A percentile compares a stretch with the other conserved stretches of the same genome.
These are phyloP conservation scores for Ceratitis capitata DNA, from an alignment of 1,140 invertebrate species.

Conservation along the genomic window DNA sequence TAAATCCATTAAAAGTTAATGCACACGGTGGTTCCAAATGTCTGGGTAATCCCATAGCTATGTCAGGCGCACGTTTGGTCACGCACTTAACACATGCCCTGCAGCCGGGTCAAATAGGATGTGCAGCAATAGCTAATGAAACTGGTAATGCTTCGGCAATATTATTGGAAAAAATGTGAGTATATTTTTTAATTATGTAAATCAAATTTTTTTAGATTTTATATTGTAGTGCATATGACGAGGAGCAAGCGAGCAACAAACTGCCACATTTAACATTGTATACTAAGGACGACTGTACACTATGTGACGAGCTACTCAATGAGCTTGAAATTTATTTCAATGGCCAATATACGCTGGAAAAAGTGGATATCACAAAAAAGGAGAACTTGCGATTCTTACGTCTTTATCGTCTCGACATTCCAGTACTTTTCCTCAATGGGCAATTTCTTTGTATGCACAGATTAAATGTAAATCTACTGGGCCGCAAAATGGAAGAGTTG, in stretches of 20 bases:
- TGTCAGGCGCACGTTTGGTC: conserved; percentile 95
- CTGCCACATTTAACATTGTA: conserved; percentile 76
- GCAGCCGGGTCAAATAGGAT: conserved; percentile 87
- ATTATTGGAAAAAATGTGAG: conserved; percentile 52
- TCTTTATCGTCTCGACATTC: conserved; percentile 86
- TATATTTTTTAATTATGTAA: conserved; percentile 4
- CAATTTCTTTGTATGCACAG: conserved; percentile 86
- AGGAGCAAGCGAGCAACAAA: background rate
- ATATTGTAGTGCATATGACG: conserved; percentile 43
- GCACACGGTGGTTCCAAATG: conserved; percentile 95
- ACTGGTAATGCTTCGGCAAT: conserved; percentile 45
- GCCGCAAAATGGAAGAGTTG: conserved; percentile 3
- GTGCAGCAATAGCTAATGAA: conserved; percentile 69
- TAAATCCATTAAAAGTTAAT: conserved; percentile 90
- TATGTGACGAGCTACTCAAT: conserved; percentile 83
- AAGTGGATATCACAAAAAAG: conserved; percentile 79
- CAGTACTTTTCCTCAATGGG: conserved; percentile 85
- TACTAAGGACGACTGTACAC: conserved; percentile 81
- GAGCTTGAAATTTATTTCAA: conserved; percentile 71
- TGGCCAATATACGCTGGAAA: conserved; percentile 72
- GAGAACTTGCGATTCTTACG: conserved; percentile 78
- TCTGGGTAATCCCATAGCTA: conserved; percentile 96
- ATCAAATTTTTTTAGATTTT: background rate
- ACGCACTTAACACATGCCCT: conserved; percentile 90
- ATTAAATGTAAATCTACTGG: conserved; percentile 71